A percentile compares a stretch with the other conserved stretches of the same genome.
These are phyloP conservation scores for Tetanocera ferruginea DNA, from an alignment of 2,888 invertebrate species.

Conservation along the genomic window DNA sequence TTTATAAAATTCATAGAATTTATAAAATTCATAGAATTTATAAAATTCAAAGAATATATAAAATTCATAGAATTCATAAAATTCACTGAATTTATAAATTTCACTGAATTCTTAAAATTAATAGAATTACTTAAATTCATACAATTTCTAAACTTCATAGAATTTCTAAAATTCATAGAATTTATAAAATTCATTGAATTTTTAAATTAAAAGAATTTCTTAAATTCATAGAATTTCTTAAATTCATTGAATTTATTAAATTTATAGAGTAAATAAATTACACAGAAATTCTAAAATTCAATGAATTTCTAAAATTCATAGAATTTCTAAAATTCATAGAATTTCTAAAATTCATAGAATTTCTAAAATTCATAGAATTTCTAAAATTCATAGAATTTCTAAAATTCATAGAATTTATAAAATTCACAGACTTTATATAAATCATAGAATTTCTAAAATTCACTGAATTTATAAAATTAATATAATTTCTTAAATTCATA, in stretches of 20 bases:
- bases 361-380: slow-evolving; percentile 5
- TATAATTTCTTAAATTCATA: not conserved
- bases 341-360: slow-evolving; percentile 13
- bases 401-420: not conserved
- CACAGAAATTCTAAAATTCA: not conserved
- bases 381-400: slow-evolving; percentile 6
- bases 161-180: not conserved
- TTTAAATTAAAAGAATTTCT: not conserved
- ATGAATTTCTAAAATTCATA: slow-evolving; percentile 7
- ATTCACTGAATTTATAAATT: not conserved
- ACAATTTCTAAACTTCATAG: not conserved
- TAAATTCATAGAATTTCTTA: slow-evolving; percentile 5
- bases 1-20: not conserved
- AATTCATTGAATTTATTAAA: not conserved
- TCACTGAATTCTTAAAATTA: not conserved
- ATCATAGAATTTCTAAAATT: not conserved
- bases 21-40: too few relatives aligned
- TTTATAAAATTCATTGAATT: not conserved
- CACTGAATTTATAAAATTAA: too few relatives aligned
- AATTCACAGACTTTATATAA: not conserved
- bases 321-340: slow-evolving; percentile 10
- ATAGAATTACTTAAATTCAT: not conserved
- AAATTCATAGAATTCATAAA: slow-evolving; percentile 4
- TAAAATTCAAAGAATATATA: not conserved
- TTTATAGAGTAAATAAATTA: not conserved